A percentile compares a stretch with the other conserved stretches of the same genome.
Evolutionary conservation across 2,888 invertebrate species (phyloP).

Genomic region (Clistopyga incitator): DNA sequence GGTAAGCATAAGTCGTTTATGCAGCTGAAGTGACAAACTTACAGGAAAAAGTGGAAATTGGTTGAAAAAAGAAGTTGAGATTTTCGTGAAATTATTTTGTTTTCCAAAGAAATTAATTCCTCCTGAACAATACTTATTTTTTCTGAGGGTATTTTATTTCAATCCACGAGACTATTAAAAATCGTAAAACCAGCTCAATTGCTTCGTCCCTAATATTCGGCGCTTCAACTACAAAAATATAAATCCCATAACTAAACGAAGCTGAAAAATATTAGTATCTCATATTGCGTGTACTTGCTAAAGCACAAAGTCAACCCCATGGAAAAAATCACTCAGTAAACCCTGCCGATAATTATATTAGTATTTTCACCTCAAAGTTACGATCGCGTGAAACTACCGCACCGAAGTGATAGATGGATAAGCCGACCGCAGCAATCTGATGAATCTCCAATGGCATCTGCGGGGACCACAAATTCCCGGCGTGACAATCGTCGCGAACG

Average conservation of each 20-base stretch:
- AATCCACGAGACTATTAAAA: too few species aligned
- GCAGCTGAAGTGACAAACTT: too few species aligned
- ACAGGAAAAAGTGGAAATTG: too few species aligned
- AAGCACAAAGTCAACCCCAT: not conserved
- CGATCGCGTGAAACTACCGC: conserved; percentile 25
- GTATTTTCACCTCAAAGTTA: not conserved
- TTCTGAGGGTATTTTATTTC: too few species aligned
- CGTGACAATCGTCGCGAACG: conserved; percentile 75
- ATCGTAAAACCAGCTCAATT: too few species aligned
- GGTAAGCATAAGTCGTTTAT: not conserved
- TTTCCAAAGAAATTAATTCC: too few species aligned
- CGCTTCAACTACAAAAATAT: too few species aligned
- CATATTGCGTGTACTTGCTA: not conserved
- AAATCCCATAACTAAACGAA: too few species aligned
- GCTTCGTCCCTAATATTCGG: too few species aligned
- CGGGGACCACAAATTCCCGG: conserved; percentile 75
- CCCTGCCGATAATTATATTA: conserved; percentile 15
- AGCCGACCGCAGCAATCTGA: conserved; percentile 46
- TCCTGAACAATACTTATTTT: too few species aligned
- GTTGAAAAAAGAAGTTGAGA: not conserved
- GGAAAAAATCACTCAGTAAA: not conserved
- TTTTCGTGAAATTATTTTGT: too few species aligned
- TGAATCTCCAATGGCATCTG: conserved; percentile 62
- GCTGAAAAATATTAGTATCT: not conserved
- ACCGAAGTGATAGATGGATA: conserved; percentile 28